Base-by-base conservation (phyloP, 2,888 invertebrate genomes). In the Leptopilina syphax region DNA sequence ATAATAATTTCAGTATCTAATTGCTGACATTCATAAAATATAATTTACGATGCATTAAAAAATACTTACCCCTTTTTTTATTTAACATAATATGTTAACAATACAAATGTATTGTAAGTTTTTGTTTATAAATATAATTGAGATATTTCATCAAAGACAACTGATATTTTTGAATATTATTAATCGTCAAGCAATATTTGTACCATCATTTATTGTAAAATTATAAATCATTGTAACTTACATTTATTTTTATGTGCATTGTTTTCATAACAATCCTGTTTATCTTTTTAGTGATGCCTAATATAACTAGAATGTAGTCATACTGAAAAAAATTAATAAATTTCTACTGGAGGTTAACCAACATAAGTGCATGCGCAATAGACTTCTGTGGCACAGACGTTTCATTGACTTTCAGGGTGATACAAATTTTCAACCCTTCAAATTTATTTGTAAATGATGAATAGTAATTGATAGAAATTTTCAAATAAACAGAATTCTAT, bases 311-410 rank as follows among this genome's bases (percentile, higher is more conserved):
- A 41, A 66, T 41, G n/a, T 7, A 41, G 66, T 44, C 66, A 66
- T 66, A 66, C 66, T 66, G 41, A n/a, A 44, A 66, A 66, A 66
- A 66, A 66, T 44, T 41, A 44, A n/a, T 66, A 66, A 44, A 13
- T 41, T 41, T 66, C 66, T 66, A 41, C 66, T 5, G 66, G n/a
- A 44, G 66, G 41, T 66, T 66, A 66, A 66, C 41, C 41, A 41
- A 66, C 41, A 66, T n/a, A 6, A n/a, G 66, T n/a, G n/a, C 66
- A 66, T 66, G 66, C 66, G 66, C 66, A 66, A 41, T 41, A 44
- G 13, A 3, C 8, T 1, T 41, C 41, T 66, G 41, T 63, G 60
- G 24, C 24, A 63, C 7, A 24, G 63, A 41, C 41, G 44, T 66
- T 66, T 7, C 66, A 66, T 66, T n/a, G 41, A 66, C n/a, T 12